Evolutionary conservation across 1,140 invertebrate species (phyloP), one percentile per base, ranked within the genome.

Genomic region (Ericerus pela): DNA sequence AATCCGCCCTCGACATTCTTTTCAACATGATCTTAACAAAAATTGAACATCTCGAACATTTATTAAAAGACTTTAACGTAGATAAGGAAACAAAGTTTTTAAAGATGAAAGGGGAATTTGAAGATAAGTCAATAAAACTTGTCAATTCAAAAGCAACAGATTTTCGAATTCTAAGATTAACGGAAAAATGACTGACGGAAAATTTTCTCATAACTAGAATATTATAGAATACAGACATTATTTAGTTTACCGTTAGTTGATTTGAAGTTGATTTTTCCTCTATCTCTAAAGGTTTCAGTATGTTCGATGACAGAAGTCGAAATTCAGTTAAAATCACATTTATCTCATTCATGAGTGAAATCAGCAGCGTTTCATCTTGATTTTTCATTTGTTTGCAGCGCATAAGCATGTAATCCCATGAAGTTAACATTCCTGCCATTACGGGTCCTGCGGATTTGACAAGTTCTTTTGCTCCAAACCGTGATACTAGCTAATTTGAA

Each of bases 391-490:
- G 20, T 24, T 57, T 53, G 4, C 54, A 53, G 14, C 59, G 41
- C 38, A 60, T 36, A 30, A 60, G 22, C 2, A 60, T 28, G 6
- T 58, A 43, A 29, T 60, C 52, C 59, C 59, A 60, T 37, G 54
- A 28, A 10, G 56, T 55, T 22, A 60, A 37, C 3, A 60, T 33
- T 14, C 59, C 55, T 1, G 56, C 53, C 2, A 60, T 36, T 4
- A 52, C 53, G 5, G 59, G 59, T 29, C 57, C 59, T 12, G 57
- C 59, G 11, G 56, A 33, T 22, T 53, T 54, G 2, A 54, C 51
- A 5, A 61, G 27, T 6, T 61, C 59, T 12, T 47, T 29, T 1
- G n/a, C 37, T 1, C 26, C 24, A 22, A 57, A 59, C n/a, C 29
- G 36, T 14, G 38, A 30, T 8, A 61, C 29, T 10, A 47, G 36